phyloP scores from a whole-genome alignment of 2,797 vertebrate species.

The Oreochromis grahami region DNA sequence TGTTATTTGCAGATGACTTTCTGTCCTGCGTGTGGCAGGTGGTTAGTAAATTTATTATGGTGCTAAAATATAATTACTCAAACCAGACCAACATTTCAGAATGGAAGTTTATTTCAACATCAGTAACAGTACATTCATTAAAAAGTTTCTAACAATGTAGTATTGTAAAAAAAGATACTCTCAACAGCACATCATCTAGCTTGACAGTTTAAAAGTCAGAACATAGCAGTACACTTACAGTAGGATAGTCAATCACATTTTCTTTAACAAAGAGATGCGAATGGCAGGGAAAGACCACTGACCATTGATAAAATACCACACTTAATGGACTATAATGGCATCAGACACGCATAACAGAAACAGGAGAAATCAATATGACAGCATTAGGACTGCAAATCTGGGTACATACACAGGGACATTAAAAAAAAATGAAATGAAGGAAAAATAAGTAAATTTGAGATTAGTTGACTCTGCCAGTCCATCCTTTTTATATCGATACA shows the following conservation, averaged over 20 bases:
- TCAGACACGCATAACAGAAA: not conserved
- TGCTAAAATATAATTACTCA: not conserved
- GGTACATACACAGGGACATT: not conserved
- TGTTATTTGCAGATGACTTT: not conserved
- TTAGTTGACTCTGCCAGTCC: not conserved
- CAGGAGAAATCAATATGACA: constrained; percentile 4
- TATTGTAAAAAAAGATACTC: not conserved
- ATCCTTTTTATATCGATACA: not conserved
- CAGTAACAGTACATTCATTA: not conserved
- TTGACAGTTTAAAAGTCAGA: not conserved
- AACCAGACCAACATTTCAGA: not conserved
- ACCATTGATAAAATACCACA: not conserved
- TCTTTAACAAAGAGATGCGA: not conserved
- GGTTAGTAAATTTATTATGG: not conserved
- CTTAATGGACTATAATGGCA: constrained; percentile 24
- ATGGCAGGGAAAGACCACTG: not conserved
- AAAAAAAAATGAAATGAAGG: not conserved
- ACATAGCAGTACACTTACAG: not conserved
- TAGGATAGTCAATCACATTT: not conserved
- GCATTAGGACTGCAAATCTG: not conserved
- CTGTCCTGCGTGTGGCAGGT: not conserved
- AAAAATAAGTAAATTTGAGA: not conserved
- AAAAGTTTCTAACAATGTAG: not conserved
- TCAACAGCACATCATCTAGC: not conserved
- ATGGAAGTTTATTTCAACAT: not conserved